phyloP scores from a whole-genome alignment of 2,113 vertebrate genomes.

The Hydropotes inermis region DNA sequence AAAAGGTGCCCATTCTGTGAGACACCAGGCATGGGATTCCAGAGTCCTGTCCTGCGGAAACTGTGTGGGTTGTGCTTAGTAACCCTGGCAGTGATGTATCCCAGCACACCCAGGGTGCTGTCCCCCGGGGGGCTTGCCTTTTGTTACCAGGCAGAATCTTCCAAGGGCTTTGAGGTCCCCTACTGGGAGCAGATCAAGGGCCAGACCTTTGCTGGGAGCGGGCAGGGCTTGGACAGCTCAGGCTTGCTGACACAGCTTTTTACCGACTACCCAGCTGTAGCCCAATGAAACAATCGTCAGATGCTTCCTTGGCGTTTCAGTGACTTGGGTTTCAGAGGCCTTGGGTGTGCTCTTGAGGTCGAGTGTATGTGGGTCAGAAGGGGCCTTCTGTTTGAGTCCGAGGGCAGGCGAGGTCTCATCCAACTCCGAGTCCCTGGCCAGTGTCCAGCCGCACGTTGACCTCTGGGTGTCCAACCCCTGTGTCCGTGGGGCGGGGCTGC shows the following conservation, averaged over 20 bases:
- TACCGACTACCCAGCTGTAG: not conserved
- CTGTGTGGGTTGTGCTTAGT: not conserved
- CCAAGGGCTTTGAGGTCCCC: not conserved
- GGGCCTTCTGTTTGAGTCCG: not conserved
- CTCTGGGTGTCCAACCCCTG: not conserved
- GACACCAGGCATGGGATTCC: not conserved
- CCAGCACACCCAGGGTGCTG: fast-evolving
- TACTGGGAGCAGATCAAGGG: not conserved
- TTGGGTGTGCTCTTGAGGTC: not conserved
- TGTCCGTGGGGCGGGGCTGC: not conserved
- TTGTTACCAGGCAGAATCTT: not conserved
- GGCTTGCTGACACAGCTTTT: not conserved
- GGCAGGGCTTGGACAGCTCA: not conserved
- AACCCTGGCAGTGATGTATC: not conserved
- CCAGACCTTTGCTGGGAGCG: not conserved
- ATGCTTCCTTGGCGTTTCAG: not conserved
- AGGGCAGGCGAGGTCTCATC: not conserved
- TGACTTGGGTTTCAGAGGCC: not conserved
- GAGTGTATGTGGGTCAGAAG: not conserved
- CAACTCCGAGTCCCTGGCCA: not conserved
- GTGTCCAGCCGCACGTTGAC: not conserved
- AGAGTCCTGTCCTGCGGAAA: not conserved
- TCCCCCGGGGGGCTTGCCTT: not conserved
- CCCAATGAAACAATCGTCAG: too few relatives aligned
- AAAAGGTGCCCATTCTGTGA: not conserved